phyloP scores from a whole-genome alignment of 37 sponge, comb jelly and placozoan genomes.

The Aplysina aerophoba region DNA sequence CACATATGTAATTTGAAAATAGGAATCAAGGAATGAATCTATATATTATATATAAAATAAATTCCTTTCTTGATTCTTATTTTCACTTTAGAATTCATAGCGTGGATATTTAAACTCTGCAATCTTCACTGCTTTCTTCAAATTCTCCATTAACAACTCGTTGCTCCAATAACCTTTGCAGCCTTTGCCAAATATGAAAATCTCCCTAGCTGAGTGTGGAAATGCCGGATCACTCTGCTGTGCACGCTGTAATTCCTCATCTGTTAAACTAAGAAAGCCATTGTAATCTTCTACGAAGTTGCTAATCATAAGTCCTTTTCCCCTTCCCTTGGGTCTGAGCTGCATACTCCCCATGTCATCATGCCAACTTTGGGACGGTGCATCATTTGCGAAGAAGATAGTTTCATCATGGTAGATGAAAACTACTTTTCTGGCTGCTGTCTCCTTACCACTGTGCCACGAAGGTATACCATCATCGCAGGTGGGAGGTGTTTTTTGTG shows the following conservation, averaged over 20 bases:
- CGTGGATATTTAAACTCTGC: conserved; percentile 42
- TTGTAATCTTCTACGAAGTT: neutral
- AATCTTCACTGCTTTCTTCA: conserved; percentile 22
- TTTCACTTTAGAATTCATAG: no score
- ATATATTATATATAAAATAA: no score
- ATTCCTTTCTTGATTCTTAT: no score
- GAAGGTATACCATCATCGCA: neutral
- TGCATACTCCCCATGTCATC: neutral
- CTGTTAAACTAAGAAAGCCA: conserved; percentile 13
- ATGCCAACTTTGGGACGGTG: neutral
- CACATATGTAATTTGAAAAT: no score
- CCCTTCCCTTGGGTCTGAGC: neutral
- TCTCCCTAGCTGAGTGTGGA: neutral
- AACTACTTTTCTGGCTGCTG: neutral
- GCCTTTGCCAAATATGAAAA: conserved; percentile 22
- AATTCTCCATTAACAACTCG: conserved; percentile 21
- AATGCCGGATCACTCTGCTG: neutral
- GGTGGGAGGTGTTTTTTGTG: neutral
- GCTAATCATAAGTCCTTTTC: conserved; percentile 12
- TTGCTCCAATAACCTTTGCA: conserved; percentile 32
- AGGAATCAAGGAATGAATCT: no score
- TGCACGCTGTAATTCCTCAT: conserved; percentile 12
- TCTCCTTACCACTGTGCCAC: neutral
- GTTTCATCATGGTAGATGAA: conserved; percentile 15
- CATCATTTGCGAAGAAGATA: conserved; percentile 23